Evolutionary conservation across 2,113 vertebrate genomes (phyloP).

Genomic region (Campylomormyrus tamandua): DNA sequence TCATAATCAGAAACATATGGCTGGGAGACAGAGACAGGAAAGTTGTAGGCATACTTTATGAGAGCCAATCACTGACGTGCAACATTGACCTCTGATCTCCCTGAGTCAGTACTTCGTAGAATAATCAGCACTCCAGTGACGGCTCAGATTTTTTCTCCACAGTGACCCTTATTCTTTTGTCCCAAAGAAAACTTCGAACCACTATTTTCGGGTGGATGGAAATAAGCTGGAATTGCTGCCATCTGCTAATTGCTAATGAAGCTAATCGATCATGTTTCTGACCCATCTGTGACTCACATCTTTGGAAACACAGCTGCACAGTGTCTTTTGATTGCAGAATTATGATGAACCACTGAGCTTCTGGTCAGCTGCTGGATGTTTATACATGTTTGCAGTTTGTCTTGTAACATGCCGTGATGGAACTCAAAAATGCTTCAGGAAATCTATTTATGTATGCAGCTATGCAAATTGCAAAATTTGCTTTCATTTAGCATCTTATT

Average conservation of each 20-base stretch:
- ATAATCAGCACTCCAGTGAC: background rate
- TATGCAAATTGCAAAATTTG: background rate
- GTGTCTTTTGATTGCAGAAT: background rate
- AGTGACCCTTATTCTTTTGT: background rate
- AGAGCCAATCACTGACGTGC: background rate
- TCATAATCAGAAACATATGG: slow-evolving; percentile 20
- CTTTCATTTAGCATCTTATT: background rate
- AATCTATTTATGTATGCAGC: background rate
- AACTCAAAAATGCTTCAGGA: background rate
- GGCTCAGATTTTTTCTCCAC: background rate
- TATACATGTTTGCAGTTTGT: background rate
- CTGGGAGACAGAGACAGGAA: slow-evolving; percentile 23
- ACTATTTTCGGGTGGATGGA: background rate
- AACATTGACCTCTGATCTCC: background rate
- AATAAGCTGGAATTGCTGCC: background rate
- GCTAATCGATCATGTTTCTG: slow-evolving; percentile 2
- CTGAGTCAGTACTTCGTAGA: background rate
- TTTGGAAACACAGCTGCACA: background rate
- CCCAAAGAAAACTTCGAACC: background rate
- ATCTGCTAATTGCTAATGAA: slow-evolving; percentile 2
- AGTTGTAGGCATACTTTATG: slow-evolving; percentile 10
- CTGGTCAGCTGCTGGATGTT: background rate
- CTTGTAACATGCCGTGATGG: background rate
- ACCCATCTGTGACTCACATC: background rate
- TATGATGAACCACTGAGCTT: background rate